Evolutionary conservation across 2,113 vertebrate species (phyloP), one percentile per base, ranked within the genome.

Genomic region (Gorsachius goisagi): DNA sequence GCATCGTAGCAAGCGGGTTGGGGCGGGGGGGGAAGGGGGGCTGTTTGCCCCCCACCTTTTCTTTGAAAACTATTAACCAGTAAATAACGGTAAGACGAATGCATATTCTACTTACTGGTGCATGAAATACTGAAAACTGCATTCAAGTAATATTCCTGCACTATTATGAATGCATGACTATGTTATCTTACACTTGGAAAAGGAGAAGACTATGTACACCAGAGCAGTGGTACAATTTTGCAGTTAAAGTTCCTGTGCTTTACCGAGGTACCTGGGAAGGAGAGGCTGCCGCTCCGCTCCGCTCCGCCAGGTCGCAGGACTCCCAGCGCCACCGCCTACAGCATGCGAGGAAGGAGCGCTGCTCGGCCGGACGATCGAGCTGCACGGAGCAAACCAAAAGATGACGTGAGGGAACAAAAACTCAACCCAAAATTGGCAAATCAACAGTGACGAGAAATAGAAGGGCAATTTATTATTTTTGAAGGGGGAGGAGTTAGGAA

Each of bases 221-320:
- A 33, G 95, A 95, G 90, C 93, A 78, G 94, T 66, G 93, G 88
- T n/a, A 85, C 55, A 60, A 73, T 52, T 89, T 75, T 11, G 91
- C 86, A 90, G 88, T 77, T 50, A 85, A 9, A 95, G 91, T 96
- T 94, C 93, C 97, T 98, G 98, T 98, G 97, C 97, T 98, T 97
- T 98, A 94, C 79, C 13, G 95, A 93, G 94, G 96, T 97, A 93
- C 96, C 87, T 95, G 96, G 95, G 89, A 75, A 96, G 94, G 97
- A 89, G 89, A 80, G 86, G 92, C 78, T 15, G 68, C 79, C 6
- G 81, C 60, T 63, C 71, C 12, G 56, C 78, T 44, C 72, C 5
- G 41, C 79, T 81, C 79, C 27, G 18, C 85, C 32, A 37, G 71
- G 39, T 47, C 15, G 64, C 77, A 62, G 80, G 84, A 53, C 87